Conservation (phyloP, 2,888 invertebrate species). For the Lutraria lutraria region DNA sequence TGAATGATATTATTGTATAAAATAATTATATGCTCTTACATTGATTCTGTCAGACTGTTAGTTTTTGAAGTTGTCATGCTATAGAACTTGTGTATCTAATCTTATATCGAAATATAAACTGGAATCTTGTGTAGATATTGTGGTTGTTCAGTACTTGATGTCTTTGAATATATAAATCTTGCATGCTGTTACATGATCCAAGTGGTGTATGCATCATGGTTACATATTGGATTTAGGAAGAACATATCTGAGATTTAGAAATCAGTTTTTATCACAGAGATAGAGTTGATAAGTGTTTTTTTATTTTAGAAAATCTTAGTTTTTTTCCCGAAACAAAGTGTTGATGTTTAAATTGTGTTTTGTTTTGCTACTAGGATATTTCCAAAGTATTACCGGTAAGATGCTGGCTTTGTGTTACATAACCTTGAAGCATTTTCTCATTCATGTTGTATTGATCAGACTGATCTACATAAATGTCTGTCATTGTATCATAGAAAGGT, state of each 20-base stretch:
- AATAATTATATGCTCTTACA: not conserved
- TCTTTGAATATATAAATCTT: not conserved
- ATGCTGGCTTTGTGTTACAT: not conserved
- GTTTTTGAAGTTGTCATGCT: not conserved
- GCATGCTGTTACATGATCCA: not conserved
- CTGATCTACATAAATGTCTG: not conserved
- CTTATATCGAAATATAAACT: not conserved
- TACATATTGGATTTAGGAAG: not conserved
- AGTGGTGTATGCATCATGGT: conserved; percentile 2
- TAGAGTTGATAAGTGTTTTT: not conserved
- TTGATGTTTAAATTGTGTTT: conserved; percentile 31
- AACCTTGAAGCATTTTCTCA: not conserved
- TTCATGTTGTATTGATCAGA: not conserved
- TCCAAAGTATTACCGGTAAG: conserved; percentile 79
- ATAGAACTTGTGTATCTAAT: not conserved
- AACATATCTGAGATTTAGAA: not conserved
- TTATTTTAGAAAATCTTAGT: not conserved
- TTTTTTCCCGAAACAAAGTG: not conserved
- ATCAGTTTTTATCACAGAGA: not conserved
- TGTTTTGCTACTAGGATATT: conserved; percentile 73
- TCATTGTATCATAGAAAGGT: not conserved
- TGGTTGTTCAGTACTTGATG: not conserved
- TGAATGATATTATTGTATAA: not conserved
- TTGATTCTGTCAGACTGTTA: not conserved
- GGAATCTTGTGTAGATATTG: not conserved